Conservation (phyloP, 2,797 vertebrate species). For the Halcyon leucocephala region DNA sequence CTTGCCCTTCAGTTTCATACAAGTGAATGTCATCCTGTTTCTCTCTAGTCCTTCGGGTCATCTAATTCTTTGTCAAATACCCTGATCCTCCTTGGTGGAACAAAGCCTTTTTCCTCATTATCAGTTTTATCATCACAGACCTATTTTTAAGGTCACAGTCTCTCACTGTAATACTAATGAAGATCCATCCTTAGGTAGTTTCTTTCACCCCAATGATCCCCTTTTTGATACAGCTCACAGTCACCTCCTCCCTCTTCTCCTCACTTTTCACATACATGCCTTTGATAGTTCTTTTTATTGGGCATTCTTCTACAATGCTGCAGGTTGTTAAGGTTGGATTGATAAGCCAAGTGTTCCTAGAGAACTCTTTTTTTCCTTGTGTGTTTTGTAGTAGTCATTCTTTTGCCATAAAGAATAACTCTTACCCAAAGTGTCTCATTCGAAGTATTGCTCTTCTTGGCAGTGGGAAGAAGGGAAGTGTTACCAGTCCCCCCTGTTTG, state of each 20-base stretch:
- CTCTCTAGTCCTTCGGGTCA: constrained; percentile 28
- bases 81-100: not conserved
- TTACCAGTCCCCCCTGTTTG: not conserved
- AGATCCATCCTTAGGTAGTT: not conserved
- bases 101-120: not conserved
- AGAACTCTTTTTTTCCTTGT: not conserved
- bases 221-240: not conserved
- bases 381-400: not conserved
- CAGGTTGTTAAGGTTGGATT: not conserved
- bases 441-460: not conserved
- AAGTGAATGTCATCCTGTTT: constrained; percentile 39
- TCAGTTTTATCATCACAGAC: not conserved
- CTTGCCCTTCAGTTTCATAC: not conserved
- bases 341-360: not conserved
- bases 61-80: not conserved
- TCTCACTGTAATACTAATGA: not conserved
- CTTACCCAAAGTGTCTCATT: not conserved
- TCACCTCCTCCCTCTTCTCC: not conserved
- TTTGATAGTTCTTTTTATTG: not conserved
- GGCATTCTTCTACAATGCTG: not conserved
- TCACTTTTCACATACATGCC: not conserved
- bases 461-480: not conserved
- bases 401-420: not conserved
- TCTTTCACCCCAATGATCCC: not conserved
- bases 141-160: constrained; percentile 18